A percentile compares a stretch with the other conserved stretches of the same genome.
These are phyloP conservation scores for Ceratina calcarata DNA, from an alignment of 1,140 invertebrate species.

Conservation along the genomic window DNA sequence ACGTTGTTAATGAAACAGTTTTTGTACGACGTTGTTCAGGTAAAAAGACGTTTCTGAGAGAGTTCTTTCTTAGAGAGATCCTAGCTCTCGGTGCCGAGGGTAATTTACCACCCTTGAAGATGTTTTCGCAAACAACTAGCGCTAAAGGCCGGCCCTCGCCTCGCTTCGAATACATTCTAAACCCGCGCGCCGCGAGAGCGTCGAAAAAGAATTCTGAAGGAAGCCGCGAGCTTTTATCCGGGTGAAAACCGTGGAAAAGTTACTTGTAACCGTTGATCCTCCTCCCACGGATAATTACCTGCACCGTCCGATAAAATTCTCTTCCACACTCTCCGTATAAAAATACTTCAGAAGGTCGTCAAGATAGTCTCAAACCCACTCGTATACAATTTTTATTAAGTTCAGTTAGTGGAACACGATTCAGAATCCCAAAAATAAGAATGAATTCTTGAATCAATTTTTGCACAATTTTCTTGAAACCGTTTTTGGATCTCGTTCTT, in stretches of 20 bases:
- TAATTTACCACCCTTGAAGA: constrained; percentile 27
- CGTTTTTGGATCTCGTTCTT: too few species aligned
- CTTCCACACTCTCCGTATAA: too few species aligned
- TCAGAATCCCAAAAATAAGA: too few species aligned
- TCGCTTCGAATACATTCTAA: constrained; percentile 25
- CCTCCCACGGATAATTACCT: background rate
- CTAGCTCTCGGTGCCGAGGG: constrained; percentile 1
- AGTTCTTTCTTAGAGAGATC: background rate
- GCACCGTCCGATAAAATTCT: too few species aligned
- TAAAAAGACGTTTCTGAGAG: constrained; percentile 12
- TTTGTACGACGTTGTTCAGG: background rate
- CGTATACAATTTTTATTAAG: too few species aligned
- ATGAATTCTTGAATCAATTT: too few species aligned
- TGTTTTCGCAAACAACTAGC: constrained; percentile 25
- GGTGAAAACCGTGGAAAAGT: constrained; percentile 10
- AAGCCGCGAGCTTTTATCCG: constrained; percentile 16
- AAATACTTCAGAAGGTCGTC: too few species aligned
- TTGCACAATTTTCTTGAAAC: too few species aligned
- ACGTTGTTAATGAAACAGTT: background rate
- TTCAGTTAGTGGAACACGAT: too few species aligned
- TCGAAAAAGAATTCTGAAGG: constrained; percentile 15
- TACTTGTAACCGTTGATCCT: constrained; percentile 15
- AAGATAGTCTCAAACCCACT: too few species aligned
- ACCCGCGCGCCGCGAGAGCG: background rate
- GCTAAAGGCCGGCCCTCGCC: background rate